Conservation (phyloP, 2,888 invertebrate genomes). For the Bruchidius siliquastri region DNA sequence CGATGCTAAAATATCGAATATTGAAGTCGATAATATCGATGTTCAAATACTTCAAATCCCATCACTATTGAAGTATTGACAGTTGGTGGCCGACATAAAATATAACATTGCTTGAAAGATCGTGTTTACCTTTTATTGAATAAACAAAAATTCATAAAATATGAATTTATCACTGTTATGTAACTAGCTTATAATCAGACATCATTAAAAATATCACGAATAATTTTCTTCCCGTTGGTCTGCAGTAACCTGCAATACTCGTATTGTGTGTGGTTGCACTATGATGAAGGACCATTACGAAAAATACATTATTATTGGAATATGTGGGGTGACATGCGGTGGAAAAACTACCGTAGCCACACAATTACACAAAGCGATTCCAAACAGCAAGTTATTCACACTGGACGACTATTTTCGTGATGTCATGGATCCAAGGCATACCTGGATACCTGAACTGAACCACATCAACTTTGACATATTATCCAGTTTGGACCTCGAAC, state of each 20-base stretch:
- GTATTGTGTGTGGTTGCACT: not conserved
- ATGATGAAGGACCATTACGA: not conserved
- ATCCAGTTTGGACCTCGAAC: slow-evolving; percentile 66
- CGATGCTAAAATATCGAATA: no score
- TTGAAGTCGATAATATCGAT: no score
- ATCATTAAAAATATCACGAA: not conserved
- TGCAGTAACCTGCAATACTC: not conserved
- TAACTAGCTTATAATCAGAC: not conserved
- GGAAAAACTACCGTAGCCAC: slow-evolving; percentile 75
- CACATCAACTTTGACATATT: slow-evolving; percentile 75
- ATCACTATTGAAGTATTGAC: no score
- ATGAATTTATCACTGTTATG: not conserved
- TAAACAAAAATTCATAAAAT: no score
- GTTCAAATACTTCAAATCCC: no score
- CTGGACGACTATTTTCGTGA: slow-evolving; percentile 76
- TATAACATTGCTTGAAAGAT: no score
- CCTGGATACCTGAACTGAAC: slow-evolving; percentile 58
- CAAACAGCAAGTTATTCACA: slow-evolving; percentile 52
- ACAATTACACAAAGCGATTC: slow-evolving; percentile 48
- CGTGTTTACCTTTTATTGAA: no score
- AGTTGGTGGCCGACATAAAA: no score
- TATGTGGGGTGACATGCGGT: slow-evolving; percentile 78
- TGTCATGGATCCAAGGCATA: slow-evolving; percentile 61
- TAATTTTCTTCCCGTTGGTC: not conserved
- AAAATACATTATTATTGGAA: slow-evolving; percentile 53